Conservation (phyloP, 1,140 invertebrate species). For the Oscheius sp. region DNA sequence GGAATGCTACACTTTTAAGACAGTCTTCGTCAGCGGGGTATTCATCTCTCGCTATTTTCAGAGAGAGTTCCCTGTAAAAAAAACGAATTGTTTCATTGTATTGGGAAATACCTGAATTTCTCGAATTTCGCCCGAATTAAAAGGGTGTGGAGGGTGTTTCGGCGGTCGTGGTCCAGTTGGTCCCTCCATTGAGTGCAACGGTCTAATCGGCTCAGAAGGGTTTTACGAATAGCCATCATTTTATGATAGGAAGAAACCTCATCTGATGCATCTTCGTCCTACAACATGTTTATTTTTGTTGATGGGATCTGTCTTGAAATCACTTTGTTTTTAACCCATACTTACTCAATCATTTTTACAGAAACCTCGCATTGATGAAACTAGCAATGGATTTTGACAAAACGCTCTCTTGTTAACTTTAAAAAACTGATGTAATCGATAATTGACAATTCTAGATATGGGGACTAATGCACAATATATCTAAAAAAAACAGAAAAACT, state of each 20-base stretch:
- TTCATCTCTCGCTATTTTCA: neutral
- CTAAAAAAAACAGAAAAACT: too few species aligned
- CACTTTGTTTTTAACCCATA: too few species aligned
- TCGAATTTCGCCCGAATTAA: conserved; percentile 16
- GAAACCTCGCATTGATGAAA: too few species aligned
- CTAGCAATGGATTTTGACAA: too few species aligned
- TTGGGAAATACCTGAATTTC: neutral
- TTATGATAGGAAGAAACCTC: neutral
- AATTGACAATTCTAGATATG: too few species aligned
- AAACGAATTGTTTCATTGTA: neutral
- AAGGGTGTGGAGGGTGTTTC: conserved; percentile 1
- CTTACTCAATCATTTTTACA: too few species aligned
- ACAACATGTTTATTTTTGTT: too few species aligned
- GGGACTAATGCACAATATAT: too few species aligned
- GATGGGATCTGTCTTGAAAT: too few species aligned
- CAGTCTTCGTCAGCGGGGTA: conserved; percentile 14
- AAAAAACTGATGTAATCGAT: too few species aligned
- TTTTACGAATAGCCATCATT: neutral
- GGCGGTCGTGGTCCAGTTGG: neutral
- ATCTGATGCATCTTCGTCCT: too few species aligned
- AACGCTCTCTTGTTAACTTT: too few species aligned
- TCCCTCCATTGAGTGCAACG: conserved; percentile 22
- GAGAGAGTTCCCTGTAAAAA: conserved; percentile 7
- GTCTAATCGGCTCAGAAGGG: conserved; percentile 12
- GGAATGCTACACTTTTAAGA: neutral